Evolutionary conservation across 2,888 invertebrate species (phyloP).

Genomic region (Masnerella sp.): DNA sequence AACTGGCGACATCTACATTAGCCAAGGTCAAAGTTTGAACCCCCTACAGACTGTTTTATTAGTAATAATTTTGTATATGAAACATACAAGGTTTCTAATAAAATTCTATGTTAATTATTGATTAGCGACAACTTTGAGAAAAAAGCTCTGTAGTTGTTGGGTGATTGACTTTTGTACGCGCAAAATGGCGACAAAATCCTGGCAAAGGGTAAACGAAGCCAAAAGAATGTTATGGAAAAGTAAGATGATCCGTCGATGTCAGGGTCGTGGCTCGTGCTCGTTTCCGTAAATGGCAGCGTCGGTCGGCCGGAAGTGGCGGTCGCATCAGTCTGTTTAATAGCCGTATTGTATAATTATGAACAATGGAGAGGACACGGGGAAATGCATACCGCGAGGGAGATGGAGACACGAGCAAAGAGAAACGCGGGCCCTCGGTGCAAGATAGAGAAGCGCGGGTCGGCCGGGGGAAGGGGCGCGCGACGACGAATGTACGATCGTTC

Average conservation of each 20-base stretch:
- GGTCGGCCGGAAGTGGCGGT: slow-evolving; percentile 74
- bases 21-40: too few relatives aligned
- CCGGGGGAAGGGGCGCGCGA: slow-evolving; percentile 27
- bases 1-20: too few relatives aligned
- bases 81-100: too few relatives aligned
- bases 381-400: slow-evolving; percentile 63
- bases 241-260: slow-evolving; percentile 50
- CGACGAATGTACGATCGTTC: slow-evolving; percentile 66
- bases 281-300: slow-evolving; percentile 73
- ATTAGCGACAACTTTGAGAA: too few relatives aligned
- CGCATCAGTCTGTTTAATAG: slow-evolving; percentile 78
- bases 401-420: slow-evolving; percentile 61
- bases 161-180: too few relatives aligned
- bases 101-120: too few relatives aligned
- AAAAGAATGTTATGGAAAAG: slow-evolving; percentile 29
- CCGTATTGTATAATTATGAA: slow-evolving; percentile 78
- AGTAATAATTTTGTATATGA: too few relatives aligned
- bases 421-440: slow-evolving; percentile 38
- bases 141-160: too few relatives aligned
- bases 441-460: slow-evolving; percentile 31
- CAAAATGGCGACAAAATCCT: neutral
- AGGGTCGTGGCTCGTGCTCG: slow-evolving; percentile 64
- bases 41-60: too few relatives aligned
- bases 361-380: slow-evolving; percentile 69
- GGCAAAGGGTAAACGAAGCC: neutral